Base-by-base conservation (phyloP, 2,797 vertebrate genomes). In the Bufotes viridis region DNA sequence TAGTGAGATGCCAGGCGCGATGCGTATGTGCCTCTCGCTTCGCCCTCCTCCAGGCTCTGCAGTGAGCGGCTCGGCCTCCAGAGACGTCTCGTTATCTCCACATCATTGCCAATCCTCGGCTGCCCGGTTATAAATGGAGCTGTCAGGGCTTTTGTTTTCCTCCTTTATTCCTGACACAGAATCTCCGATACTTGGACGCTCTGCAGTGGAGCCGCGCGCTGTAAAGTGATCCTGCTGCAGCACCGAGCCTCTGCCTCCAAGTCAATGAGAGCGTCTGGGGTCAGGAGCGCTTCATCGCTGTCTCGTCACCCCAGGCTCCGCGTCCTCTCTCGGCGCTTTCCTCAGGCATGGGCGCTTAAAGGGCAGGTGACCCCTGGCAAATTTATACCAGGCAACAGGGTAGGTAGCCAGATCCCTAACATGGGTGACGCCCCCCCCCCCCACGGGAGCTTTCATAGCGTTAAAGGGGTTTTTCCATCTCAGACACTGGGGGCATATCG, bases 221-320 rank as follows among this genome's bases (percentile, higher is more conserved):
- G 84, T 85, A 85, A 85, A 65, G 74, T 34, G 84, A 85, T 78
- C 84, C 72, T 85, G 83, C 58, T 55, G 84, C 74, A 85, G 74
- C 55, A 67, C 76, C 8, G 26, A 75, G 67, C 65, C 60, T 20
- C 81, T 22, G 82, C 55, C 81, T 70, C 42, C 22, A 2, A 82
- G 51, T 70, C 49, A n/a, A 84, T 24, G 55, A 60, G 67, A 72
- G 78, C 78, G 78, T 80, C 78, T 42, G 18, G 78, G 78, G 78
- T 80, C 78, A 80, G 78, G 57, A 29, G 51, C 29, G 7, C 58
- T 29, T 29, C 14, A 20, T 78, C 9, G n/a, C 49, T 29, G 53
- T 26, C 76, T 58, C 78, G 26, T 80, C 57, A 80, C 78, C 26
- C 24, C 57, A 51, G 24, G 51, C 53, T n/a, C 15, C 75, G 7